Base-by-base conservation (phyloP, 2,888 invertebrate species). In the Hemicrepidius hirtus region DNA sequence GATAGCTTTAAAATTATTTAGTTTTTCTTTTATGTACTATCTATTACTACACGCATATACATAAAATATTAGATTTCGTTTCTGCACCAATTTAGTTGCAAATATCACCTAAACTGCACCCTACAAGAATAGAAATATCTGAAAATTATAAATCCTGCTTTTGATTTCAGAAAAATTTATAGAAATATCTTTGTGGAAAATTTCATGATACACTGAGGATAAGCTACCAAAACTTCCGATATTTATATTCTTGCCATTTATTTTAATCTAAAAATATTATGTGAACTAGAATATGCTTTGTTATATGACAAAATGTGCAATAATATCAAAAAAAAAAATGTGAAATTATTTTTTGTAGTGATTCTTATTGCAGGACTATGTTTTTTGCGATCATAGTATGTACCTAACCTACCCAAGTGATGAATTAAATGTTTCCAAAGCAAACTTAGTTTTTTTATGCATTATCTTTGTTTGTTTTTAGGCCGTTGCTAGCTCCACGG, bases 181-280 rank as follows among this genome's bases (percentile, higher is more conserved):
- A 78, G 75, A 75, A 79, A 81, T 76, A 74, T 81, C 75, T 80
- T 76, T 75, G 74, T 80, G 74, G 80, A 80, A 53, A 73, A 77
- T 53, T 80, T 79, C 70, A 66, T 73, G 60, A 76, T 76, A 55
- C 76, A 55, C 57, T 76, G 59, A 74, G 65, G 16, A 46, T 18
- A 1, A n/a, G 3, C 46, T 18, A 20, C 13, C 3, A 13, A 10
- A 53, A n/a, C 57, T 37, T 28, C 24, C 18, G 57, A 40, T 57
- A 37, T 57, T 57, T 57, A 37, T 57, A 57, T 57, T 57, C 57
- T 57, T 57, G 20, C 12, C 5, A 32, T 20, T 68, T 71, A 59
- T 59, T 35, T 71, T 59, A 64, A 20, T 67, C 59, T 53, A 53
- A 71, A 21, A 44, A 46, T 20, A 24, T 32, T 24, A 13, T 53